A percentile compares a stretch with the other conserved stretches of the same genome.
Conservation (phyloP, 2,888 invertebrate genomes). For the Oscheius sp. region DNA sequence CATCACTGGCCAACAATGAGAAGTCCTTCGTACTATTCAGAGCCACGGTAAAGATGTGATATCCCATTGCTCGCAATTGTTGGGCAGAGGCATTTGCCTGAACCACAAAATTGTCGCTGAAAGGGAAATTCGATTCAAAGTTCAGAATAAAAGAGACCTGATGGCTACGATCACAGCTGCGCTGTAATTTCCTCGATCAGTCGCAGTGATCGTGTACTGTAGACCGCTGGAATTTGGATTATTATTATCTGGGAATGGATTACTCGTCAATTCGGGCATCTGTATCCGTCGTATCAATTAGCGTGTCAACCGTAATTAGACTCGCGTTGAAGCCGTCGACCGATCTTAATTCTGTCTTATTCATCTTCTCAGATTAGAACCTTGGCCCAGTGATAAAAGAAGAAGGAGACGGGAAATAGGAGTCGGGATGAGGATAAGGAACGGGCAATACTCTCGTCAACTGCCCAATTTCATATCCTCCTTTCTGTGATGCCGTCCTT, state of each 20-base stretch:
- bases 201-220: not conserved
- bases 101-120: conserved; percentile 7
- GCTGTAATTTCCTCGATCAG: not conserved
- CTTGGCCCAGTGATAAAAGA: not conserved
- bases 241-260: not conserved
- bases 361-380: not conserved
- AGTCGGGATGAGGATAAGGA: not conserved
- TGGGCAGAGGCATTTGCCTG: not conserved
- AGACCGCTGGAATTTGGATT: conserved; percentile 13
- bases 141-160: conserved; percentile 16
- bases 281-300: not conserved
- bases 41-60: conserved; percentile 21
- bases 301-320: not conserved
- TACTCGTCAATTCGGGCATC: conserved; percentile 19
- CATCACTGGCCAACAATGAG: conserved; percentile 10
- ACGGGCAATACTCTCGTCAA: not conserved
- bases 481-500: not conserved
- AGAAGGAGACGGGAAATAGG: not conserved
- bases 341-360: not conserved
- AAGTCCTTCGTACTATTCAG: conserved; percentile 17
- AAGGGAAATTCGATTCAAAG: not conserved
- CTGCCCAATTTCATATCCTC: not conserved
- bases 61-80: not conserved
- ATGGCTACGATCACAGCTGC: conserved; percentile 22
- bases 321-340: not conserved